Evolutionary conservation across 2,888 invertebrate genomes (phyloP), one percentile per base, ranked within the genome.

Genomic region (Quadriops clusia): DNA sequence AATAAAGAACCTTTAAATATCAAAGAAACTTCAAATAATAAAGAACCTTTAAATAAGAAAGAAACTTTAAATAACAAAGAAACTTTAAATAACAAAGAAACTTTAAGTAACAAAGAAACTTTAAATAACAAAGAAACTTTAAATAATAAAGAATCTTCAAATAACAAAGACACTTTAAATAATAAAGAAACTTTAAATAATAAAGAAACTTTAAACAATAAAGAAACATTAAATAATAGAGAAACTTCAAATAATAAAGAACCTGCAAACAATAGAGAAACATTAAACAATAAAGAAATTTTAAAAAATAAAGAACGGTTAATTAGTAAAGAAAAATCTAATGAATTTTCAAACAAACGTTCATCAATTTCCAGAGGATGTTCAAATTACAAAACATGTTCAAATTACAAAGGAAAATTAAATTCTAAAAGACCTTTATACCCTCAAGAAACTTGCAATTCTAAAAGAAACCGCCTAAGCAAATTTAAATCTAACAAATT

Each of bases 161-260:
- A 23, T 23, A 23, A 23, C n/a, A 13, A 23, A n/a, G 13, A 23
- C 23, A 23, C 13, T 12, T 11, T 13, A n/a, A 23, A 23, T 23
- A 12, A 23, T n/a, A 23, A 6, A 4, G 9, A 23, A 6, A n/a
- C 11, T n/a, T 11, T 11, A 9, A 21, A 21, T 21, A 21, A 11
- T 5, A 21, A 21, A 11, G 10, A 21, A 11, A 21, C 4, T 21
- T 21, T 21, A 21, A 21, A 21, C 21, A 4, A 21, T 12, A 11
- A 5, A 5, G 5, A 11, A 4, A 11, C 21, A 21, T 12, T 5
- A 11, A 11, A 21, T 11, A 21, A 11, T 12, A 11, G 11, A 21
- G 21, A 4, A 11, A 5, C 12, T 5, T 21, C 12, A 4, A 9
- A 9, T 4, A 21, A 21, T 21, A 21, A 21, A 21, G 21, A 21